Evolutionary conservation across 1,140 invertebrate genomes (phyloP).

Genomic region (Vanessa tameamea): DNA sequence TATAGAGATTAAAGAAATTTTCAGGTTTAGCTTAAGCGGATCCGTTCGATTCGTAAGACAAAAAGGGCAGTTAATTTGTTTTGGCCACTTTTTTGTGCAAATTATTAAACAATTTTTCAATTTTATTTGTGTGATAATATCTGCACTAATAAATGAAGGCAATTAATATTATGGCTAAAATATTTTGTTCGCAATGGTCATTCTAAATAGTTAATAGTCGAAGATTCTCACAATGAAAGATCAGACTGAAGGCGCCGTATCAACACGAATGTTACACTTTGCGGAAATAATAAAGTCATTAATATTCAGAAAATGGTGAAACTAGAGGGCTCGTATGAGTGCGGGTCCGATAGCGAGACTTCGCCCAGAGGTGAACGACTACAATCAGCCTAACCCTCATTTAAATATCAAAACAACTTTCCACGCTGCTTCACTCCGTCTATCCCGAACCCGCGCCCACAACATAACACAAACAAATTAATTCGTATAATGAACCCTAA

Average conservation of each 20-base stretch:
- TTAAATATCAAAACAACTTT: constrained; percentile 78
- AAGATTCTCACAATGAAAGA: neutral
- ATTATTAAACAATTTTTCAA: no score
- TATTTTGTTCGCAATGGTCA: no score
- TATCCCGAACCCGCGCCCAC: constrained; percentile 56
- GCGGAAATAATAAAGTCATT: constrained; percentile 27
- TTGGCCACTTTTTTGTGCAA: no score
- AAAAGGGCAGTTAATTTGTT: no score
- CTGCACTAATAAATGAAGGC: no score
- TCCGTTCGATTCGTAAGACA: no score
- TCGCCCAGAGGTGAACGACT: constrained; percentile 53
- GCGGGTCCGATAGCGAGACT: constrained; percentile 27
- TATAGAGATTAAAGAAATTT: no score
- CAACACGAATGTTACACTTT: constrained; percentile 6
- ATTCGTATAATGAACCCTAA: constrained; percentile 79
- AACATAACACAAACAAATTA: constrained; percentile 80
- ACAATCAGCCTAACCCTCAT: constrained; percentile 74
- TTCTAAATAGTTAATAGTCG: neutral
- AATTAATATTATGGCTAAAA: no score
- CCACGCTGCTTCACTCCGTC: constrained; percentile 57
- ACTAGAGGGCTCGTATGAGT: constrained; percentile 28
- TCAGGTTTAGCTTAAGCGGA: no score
- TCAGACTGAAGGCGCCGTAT: neutral
- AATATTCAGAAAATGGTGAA: constrained; percentile 38
- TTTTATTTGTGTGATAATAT: no score